Evolutionary conservation across 2,888 invertebrate genomes (phyloP), one percentile per base, ranked within the genome.

Genomic region (Caenorhabditis becei): DNA sequence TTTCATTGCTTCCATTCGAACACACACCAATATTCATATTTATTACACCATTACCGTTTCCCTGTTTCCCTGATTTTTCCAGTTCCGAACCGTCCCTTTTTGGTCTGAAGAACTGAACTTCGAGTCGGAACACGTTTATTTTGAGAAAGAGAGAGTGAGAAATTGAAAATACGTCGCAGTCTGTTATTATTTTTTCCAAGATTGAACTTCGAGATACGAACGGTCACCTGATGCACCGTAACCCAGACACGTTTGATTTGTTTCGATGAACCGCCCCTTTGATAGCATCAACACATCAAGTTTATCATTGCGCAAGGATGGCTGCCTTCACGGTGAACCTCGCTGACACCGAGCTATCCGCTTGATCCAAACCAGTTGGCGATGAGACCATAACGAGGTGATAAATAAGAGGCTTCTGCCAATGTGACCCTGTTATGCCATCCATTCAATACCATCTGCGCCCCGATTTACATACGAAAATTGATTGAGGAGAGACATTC

Each of bases 391-490:
- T 20, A 24, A 35, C 26, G 44, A 49, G 49, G 35, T 32, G 32
- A 56, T 41, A 56, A 66, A 41, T 37, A 53, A 65, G 51, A 14
- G 41, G 14, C 37, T 53, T 71, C 51, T 71, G 70, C 44, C 53
- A 71, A 41, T 53, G 61, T 71, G 70, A 71, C 70, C 70, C 70
- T 62, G 61, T 62, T 71, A 71, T 71, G 54, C 54, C 41, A 53
- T 71, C 61, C 20, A 5, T 28, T 61, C 49, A 14, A 28, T 32
- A 32, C 32, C 32, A 49, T 14, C 2, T 28, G 1, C 10, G 18
- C 54, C 41, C 4, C 53, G 44, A 70, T 70, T 37, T 70, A 44
- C 41, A 67, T 58, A 67, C 54, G 37, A 59, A 35, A 35, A 35
- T 69, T 69, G 58, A 58, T 70, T 20, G 16, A 24, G 26, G 56